A percentile compares a stretch with the other conserved stretches of the same genome.
These are phyloP conservation scores for Xylocopa sonorina DNA, from an alignment of 1,140 invertebrate species.

Conservation along the genomic window DNA sequence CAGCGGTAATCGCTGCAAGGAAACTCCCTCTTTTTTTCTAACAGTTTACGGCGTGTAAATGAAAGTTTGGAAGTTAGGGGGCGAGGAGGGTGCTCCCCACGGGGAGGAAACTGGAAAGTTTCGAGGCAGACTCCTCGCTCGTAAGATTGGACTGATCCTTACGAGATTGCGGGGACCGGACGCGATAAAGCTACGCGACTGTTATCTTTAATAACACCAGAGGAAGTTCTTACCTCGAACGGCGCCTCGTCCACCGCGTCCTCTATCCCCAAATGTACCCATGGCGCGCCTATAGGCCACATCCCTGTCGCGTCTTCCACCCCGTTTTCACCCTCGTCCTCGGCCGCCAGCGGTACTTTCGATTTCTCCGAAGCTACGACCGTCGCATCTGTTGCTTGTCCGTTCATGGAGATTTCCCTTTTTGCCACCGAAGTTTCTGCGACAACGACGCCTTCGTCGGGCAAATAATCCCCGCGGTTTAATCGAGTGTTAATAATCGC, in stretches of 20 bases:
- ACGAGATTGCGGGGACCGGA: not conserved
- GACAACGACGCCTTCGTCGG: not conserved
- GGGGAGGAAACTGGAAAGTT: not conserved
- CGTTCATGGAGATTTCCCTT: not conserved
- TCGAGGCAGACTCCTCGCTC: not conserved
- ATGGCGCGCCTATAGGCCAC: slow-evolving; percentile 56
- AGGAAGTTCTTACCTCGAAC: slow-evolving; percentile 26
- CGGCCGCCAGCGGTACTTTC: too few relatives aligned
- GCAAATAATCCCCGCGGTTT: not conserved
- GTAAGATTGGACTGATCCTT: slow-evolving; percentile 17
- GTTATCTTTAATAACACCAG: not conserved
- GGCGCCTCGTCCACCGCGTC: slow-evolving; percentile 11
- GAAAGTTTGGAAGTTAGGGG: not conserved
- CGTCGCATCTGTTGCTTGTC: not conserved
- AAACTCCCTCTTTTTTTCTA: not conserved
- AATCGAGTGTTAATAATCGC: not conserved
- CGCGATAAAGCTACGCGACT: not conserved
- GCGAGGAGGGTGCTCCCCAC: not conserved
- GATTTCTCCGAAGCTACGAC: not conserved
- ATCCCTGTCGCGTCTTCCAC: too few relatives aligned
- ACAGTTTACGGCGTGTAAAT: slow-evolving; percentile 4
- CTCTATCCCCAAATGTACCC: slow-evolving; percentile 15
- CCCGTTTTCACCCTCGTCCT: too few relatives aligned
- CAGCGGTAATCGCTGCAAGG: slow-evolving; percentile 37
- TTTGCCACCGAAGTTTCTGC: not conserved